Percentiles rank a stretch among this genome's conserved stretches.
Evolutionary conservation across 2,113 vertebrate species (phyloP).

Genomic region (Aythya baeri): DNA sequence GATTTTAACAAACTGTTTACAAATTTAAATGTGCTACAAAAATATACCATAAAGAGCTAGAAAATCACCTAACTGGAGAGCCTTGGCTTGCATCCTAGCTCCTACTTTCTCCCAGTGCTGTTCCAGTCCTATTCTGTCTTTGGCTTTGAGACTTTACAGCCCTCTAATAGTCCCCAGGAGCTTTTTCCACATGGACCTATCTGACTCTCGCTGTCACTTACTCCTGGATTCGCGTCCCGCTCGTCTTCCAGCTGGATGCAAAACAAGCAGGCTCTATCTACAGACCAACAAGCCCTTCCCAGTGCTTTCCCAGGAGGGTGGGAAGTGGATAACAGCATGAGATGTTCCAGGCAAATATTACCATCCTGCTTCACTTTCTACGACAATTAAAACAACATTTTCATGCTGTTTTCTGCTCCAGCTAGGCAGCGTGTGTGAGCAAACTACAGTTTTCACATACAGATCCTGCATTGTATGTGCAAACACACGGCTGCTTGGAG

Average conservation of each 20-base stretch:
- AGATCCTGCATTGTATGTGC: neutral
- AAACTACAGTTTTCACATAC: fast-evolving
- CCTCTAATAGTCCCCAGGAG: neutral
- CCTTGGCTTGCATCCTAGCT: neutral
- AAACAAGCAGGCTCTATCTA: neutral
- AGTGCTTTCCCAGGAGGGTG: neutral
- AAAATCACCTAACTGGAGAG: neutral
- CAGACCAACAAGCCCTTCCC: neutral
- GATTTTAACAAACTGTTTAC: neutral
- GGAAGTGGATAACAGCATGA: neutral
- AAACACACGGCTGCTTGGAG: neutral
- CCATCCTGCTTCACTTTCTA: neutral
- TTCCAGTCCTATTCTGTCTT: neutral
- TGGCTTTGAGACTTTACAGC: neutral
- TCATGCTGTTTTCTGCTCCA: neutral
- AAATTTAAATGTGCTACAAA: neutral
- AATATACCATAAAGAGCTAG: neutral
- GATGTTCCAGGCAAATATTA: neutral
- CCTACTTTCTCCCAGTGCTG: neutral
- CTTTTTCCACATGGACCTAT: neutral
- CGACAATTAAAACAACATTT: neutral
- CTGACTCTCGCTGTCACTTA: fast-evolving
- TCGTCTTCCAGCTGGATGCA: neutral
- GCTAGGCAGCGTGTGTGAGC: neutral
- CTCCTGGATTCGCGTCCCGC: neutral